phyloP scores from a whole-genome alignment of 1,140 invertebrate species.

The Drosophila insularis region DNA sequence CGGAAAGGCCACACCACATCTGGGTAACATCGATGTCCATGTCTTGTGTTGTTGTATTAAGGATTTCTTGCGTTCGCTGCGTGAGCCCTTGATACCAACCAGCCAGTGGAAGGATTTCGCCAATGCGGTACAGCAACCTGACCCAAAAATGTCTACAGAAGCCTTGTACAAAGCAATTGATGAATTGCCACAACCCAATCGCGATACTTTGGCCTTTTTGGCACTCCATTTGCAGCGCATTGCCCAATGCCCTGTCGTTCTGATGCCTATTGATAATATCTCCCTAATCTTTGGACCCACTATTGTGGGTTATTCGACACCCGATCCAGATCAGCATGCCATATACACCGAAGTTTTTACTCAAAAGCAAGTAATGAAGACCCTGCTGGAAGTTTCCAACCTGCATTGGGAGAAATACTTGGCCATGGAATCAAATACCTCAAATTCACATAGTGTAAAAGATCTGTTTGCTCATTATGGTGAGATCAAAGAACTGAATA shows the following conservation, averaged over 20 bases:
- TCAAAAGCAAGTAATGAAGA: slow-evolving; percentile 86
- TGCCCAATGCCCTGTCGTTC: slow-evolving; percentile 87
- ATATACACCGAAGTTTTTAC: slow-evolving; percentile 85
- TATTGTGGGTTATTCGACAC: slow-evolving; percentile 90
- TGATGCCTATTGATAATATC: slow-evolving; percentile 91
- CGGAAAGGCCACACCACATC: slow-evolving; percentile 88
- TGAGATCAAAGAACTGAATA: slow-evolving; percentile 2
- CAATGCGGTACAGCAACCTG: slow-evolving; percentile 84
- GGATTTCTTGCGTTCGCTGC: slow-evolving; percentile 91
- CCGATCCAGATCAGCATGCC: slow-evolving; percentile 85
- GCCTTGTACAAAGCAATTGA: slow-evolving; percentile 87
- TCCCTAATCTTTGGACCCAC: slow-evolving; percentile 93
- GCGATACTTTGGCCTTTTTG: slow-evolving; percentile 93
- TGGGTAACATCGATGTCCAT: slow-evolving; percentile 89
- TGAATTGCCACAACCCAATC: slow-evolving; percentile 91
- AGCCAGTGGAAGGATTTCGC: slow-evolving; percentile 90
- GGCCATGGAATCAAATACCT: slow-evolving; percentile 28
- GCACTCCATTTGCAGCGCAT: slow-evolving; percentile 91
- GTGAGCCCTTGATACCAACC: slow-evolving; percentile 91
- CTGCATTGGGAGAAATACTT: slow-evolving; percentile 86
- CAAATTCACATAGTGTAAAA: slow-evolving; percentile 30
- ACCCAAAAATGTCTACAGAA: slow-evolving; percentile 83
- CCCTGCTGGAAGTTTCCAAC: slow-evolving; percentile 85
- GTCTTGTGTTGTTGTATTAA: slow-evolving; percentile 93
- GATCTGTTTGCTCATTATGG: slow-evolving; percentile 71